Conservation (phyloP, 1,140 invertebrate species). For the Littorina saxatilis region DNA sequence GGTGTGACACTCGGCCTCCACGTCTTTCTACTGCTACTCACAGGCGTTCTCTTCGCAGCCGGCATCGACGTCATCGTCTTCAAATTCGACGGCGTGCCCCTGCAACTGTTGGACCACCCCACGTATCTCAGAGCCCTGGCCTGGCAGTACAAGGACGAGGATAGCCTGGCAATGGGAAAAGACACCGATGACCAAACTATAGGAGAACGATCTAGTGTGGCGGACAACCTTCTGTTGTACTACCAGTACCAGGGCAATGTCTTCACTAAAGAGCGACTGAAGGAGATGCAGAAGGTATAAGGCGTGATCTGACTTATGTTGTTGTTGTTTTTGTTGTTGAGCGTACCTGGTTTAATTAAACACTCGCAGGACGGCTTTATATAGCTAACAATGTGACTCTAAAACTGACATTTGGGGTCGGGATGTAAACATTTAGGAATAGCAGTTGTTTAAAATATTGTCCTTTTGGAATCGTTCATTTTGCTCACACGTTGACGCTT, state of each 20-base stretch:
- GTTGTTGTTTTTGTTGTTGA: too few species aligned
- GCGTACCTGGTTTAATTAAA: too few species aligned
- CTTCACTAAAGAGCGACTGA: constrained; percentile 34
- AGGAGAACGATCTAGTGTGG: constrained; percentile 7
- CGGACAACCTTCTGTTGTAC: constrained; percentile 36
- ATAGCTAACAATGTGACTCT: too few species aligned
- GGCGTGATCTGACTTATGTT: too few species aligned
- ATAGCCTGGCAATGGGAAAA: not conserved
- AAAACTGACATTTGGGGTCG: too few species aligned
- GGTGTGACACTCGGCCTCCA: constrained; percentile 25
- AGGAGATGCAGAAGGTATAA: constrained; percentile 31
- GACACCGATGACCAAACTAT: not conserved
- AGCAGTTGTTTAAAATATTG: too few species aligned
- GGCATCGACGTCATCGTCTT: constrained; percentile 40
- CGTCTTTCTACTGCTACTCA: constrained; percentile 50
- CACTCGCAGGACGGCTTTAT: too few species aligned
- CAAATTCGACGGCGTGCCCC: constrained; percentile 40
- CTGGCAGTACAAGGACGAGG: constrained; percentile 43
- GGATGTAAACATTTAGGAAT: too few species aligned
- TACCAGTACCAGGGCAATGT: not conserved
- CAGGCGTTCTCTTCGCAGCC: constrained; percentile 13
- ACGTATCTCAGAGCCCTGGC: constrained; percentile 36
- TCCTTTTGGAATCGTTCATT: too few species aligned
- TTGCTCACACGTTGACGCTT: too few species aligned
- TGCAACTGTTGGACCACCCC: constrained; percentile 33